Conservation (phyloP, 2,113 vertebrate genomes). For the Microcebus murinus region DNA sequence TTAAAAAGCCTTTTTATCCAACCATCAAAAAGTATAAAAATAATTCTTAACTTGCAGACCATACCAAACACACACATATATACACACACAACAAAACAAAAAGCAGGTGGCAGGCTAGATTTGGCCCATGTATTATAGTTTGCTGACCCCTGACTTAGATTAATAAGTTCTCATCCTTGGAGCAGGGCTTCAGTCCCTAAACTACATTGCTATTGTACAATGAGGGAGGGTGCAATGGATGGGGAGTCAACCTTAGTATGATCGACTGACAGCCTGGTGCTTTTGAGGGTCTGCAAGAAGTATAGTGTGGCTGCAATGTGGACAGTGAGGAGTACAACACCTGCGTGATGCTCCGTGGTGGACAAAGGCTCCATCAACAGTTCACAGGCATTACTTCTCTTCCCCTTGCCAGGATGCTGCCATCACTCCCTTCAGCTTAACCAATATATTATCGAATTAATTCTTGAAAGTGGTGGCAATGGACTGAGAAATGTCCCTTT, state of each 20-base stretch:
- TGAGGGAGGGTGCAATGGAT: not conserved
- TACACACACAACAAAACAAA: not conserved
- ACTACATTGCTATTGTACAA: not conserved
- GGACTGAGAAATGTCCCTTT: not conserved
- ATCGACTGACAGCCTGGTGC: not conserved
- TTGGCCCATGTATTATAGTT: not conserved
- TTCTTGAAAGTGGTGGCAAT: not conserved
- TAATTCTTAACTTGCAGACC: not conserved
- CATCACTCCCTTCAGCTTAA: not conserved
- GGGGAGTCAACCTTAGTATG: not conserved
- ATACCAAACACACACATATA: not conserved
- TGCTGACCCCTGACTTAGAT: not conserved
- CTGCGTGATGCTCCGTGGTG: fast-evolving
- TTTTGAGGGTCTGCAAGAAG: not conserved
- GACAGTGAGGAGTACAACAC: too few relatives aligned
- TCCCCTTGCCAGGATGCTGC: not conserved
- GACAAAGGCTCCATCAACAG: not conserved
- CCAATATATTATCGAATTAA: not conserved
- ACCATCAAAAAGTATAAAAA: not conserved
- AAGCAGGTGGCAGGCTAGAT: not conserved
- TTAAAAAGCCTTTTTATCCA: not conserved
- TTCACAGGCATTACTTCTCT: not conserved
- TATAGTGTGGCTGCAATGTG: not conserved
- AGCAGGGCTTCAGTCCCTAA: not conserved
- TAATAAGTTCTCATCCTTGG: not conserved